phyloP scores from a whole-genome alignment of 23 tunicate genomes.

The Aplidium turbinatum region DNA sequence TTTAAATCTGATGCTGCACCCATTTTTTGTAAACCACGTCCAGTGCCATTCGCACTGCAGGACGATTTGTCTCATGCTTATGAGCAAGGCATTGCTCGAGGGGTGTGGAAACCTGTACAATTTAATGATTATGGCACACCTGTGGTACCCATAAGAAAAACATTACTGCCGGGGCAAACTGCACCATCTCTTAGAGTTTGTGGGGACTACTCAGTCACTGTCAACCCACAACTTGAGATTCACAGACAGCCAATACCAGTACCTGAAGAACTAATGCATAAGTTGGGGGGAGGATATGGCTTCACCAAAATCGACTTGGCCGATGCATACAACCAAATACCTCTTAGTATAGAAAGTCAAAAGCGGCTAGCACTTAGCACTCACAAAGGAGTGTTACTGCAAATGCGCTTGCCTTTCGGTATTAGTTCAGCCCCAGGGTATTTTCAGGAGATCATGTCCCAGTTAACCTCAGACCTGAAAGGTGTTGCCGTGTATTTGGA shows the following conservation, averaged over 20 bases:
- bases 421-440: conserved; percentile 34
- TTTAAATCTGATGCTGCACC: conserved; percentile 27
- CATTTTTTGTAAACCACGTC: conserved; percentile 38
- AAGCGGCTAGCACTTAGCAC: conserved; percentile 48
- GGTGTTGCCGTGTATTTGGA: conserved; percentile 43
- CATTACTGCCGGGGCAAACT: conserved; percentile 6
- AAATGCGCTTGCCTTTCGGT: conserved; percentile 32
- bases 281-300: conserved; percentile 31
- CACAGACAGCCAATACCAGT: conserved; percentile 35
- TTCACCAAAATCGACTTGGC: conserved; percentile 48
- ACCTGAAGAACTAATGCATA: conserved; percentile 41
- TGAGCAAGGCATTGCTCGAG: conserved; percentile 23
- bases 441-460: conserved; percentile 39
- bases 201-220: conserved; percentile 44
- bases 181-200: conserved; percentile 14
- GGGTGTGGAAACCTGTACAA: conserved; percentile 33
- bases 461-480: conserved; percentile 22
- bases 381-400: conserved; percentile 15
- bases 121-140: conserved; percentile 38
- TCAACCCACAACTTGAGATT: conserved; percentile 25
- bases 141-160: conserved; percentile 18
- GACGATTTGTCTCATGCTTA: conserved; percentile 25
- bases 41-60: conserved; percentile 39
- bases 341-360: conserved; percentile 33
- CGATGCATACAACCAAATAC: conserved; percentile 45